Conservation (phyloP, 2,797 vertebrate species). For the Rhabdomys pumilio region DNA sequence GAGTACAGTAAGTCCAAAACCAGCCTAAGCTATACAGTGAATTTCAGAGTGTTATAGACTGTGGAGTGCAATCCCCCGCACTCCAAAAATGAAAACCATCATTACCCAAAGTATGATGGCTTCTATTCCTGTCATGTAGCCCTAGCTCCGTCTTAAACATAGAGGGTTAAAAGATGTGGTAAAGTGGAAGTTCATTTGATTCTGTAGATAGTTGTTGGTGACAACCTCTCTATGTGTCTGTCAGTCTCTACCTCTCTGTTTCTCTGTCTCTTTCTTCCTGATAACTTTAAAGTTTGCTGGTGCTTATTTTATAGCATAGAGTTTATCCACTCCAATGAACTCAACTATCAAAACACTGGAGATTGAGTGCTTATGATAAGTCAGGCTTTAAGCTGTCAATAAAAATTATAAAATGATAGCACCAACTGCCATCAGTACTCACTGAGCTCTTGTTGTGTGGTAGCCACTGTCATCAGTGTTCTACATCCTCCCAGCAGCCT, state of each 20-base stretch:
- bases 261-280: not conserved
- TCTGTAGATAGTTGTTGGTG: not conserved
- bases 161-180: not conserved
- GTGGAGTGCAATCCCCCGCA: not conserved
- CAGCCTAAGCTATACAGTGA: not conserved
- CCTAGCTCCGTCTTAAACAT: not conserved
- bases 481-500: not conserved
- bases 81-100: not conserved
- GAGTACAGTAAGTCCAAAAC: not conserved
- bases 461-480: not conserved
- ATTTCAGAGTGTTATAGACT: not conserved
- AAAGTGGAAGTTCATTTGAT: not conserved
- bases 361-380: not conserved
- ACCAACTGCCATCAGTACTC: not conserved
- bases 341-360: not conserved
- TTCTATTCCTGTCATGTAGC: not conserved
- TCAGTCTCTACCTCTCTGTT: not conserved
- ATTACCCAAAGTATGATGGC: not conserved
- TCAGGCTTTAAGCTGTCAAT: not conserved
- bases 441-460: not conserved
- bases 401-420: conserved; percentile 10
- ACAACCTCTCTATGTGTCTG: not conserved
- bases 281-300: conserved; percentile 31
- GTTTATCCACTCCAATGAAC: not conserved
- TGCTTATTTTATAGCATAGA: not conserved